Percentiles rank a stretch among this genome's conserved stretches.
Conservation (phyloP, 1,140 invertebrate genomes). For the Hydropsyche tenuis region DNA sequence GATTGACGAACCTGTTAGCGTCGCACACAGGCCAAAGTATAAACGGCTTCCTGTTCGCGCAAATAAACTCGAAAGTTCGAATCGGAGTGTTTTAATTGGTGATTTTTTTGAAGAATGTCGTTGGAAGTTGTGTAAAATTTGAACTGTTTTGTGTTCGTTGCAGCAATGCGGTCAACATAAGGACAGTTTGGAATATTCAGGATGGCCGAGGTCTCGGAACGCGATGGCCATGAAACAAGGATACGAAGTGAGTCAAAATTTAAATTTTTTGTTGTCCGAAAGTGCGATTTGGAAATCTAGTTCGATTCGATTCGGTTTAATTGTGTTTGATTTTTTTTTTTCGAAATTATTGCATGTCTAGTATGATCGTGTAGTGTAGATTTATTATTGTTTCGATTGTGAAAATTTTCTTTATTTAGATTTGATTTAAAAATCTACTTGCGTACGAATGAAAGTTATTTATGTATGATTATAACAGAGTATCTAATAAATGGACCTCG, state of each 20-base stretch:
- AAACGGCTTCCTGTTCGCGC: conserved; percentile 25
- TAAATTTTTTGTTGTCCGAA: too few relatives aligned
- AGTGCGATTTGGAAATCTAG: too few relatives aligned
- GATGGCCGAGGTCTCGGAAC: conserved; percentile 67
- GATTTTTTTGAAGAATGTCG: too few relatives aligned
- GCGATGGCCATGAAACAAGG: conserved; percentile 70
- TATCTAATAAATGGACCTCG: too few relatives aligned
- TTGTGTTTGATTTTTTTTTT: background rate
- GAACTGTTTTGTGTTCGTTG: conserved; percentile 45
- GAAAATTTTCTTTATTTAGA: too few relatives aligned
- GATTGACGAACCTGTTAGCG: conserved; percentile 30
- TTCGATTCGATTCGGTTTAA: background rate
- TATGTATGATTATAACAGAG: too few relatives aligned
- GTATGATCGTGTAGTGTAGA: too few relatives aligned
- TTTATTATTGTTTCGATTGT: too few relatives aligned
- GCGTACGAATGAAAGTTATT: too few relatives aligned
- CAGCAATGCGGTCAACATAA: conserved; percentile 58
- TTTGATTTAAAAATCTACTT: too few relatives aligned
- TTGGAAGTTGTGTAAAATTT: too few relatives aligned
- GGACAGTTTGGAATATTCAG: conserved; percentile 68
- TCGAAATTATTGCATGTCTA: background rate
- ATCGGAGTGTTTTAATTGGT: too few relatives aligned
- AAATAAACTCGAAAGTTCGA: background rate
- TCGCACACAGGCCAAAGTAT: background rate
- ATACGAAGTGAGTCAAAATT: conserved; percentile 63